Evolutionary conservation across 2,113 vertebrate species (phyloP).

Genomic region (Charina bottae): DNA sequence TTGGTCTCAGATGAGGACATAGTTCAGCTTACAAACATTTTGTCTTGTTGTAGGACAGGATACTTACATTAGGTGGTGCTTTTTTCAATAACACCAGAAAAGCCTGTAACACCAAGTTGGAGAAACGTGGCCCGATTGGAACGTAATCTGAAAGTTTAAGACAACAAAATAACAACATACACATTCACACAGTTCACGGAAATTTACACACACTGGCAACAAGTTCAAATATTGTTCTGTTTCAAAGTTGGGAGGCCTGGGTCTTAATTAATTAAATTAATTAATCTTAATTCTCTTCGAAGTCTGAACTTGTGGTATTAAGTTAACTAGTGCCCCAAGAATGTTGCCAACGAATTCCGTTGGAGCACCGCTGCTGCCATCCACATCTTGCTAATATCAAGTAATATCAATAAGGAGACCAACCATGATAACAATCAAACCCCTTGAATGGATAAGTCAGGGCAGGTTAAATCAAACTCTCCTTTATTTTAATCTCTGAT

Average conservation of each 20-base stretch:
- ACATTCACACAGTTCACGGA: not conserved
- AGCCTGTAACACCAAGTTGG: slow-evolving; percentile 94
- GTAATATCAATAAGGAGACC: not conserved
- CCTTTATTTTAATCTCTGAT: not conserved
- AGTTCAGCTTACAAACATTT: not conserved
- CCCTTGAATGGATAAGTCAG: not conserved
- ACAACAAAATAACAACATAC: not conserved
- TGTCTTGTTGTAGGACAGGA: rapidly evolving
- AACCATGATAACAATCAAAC: not conserved
- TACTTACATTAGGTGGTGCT: slow-evolving; percentile 89
- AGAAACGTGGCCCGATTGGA: slow-evolving; percentile 95
- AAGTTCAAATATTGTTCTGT: not conserved
- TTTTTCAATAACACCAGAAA: slow-evolving; percentile 96
- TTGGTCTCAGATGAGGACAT: not conserved
- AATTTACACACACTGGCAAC: no score
- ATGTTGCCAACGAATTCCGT: not conserved
- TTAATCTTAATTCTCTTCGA: not conserved
- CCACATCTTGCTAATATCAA: not conserved
- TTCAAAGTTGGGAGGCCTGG: not conserved
- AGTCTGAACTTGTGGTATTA: no score
- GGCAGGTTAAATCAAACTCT: not conserved
- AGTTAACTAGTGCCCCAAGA: not conserved
- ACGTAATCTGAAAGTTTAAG: slow-evolving; percentile 86
- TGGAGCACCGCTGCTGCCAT: not conserved
- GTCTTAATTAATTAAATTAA: no score